These are phyloP conservation scores for Mythimna lalbum DNA, from an alignment of 2,888 invertebrate genomes.

Conservation along the genomic window DNA sequence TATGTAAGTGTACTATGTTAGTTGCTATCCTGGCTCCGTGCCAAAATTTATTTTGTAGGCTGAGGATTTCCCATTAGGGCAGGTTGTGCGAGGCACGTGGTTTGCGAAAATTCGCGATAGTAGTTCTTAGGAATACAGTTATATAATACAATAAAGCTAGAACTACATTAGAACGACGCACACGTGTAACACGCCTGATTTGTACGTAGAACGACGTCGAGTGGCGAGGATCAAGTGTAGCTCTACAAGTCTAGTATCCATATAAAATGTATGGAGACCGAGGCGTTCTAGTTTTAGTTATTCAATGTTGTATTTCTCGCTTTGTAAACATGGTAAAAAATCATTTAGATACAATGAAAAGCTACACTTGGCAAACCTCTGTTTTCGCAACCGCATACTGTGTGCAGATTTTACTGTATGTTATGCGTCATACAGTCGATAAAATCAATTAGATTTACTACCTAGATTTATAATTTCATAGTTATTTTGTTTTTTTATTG, in stretches of 20 bases:
- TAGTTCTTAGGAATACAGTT: not conserved
- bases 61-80: slow-evolving; percentile 23
- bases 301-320: not conserved
- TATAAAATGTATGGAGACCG: too few species aligned
- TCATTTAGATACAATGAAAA: not conserved
- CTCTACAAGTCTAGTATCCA: too few species aligned
- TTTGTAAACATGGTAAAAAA: not conserved
- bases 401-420: not conserved
- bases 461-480: not conserved
- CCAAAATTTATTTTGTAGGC: slow-evolving; percentile 39
- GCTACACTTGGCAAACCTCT: not conserved
- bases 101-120: slow-evolving; percentile 8
- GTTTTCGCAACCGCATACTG: not conserved
- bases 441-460: not conserved
- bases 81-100: slow-evolving; percentile 25
- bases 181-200: too few species aligned
- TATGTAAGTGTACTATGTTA: slow-evolving; percentile 23
- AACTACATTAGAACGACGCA: too few species aligned
- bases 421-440: not conserved
- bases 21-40: slow-evolving; percentile 27
- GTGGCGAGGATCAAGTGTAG: too few species aligned
- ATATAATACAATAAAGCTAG: not conserved
- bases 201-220: too few species aligned
- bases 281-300: not conserved
- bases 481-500: not conserved